Evolutionary conservation across 2,888 invertebrate species (phyloP).

Genomic region (Gymnoscelis rufifasciata): DNA sequence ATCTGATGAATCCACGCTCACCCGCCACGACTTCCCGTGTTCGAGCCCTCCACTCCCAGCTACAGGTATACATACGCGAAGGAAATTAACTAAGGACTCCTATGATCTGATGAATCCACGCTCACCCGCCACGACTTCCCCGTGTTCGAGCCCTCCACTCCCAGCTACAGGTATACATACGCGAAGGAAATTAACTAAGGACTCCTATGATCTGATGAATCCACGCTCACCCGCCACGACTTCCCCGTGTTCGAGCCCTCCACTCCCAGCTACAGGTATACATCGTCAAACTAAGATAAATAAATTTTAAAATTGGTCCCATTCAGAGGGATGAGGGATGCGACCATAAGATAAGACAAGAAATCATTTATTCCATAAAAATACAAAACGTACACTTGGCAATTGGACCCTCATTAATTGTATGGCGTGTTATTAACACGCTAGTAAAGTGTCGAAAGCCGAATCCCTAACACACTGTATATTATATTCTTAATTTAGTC

Average conservation of each 20-base stretch:
- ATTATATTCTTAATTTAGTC: too few species aligned
- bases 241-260: constrained; percentile 94
- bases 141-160: constrained; percentile 90
- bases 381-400: too few species aligned
- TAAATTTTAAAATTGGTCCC: too few species aligned
- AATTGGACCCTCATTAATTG: too few species aligned
- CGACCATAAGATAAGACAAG: too few species aligned
- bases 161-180: constrained; percentile 20
- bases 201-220: constrained; percentile 86
- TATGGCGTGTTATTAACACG: too few species aligned
- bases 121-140: constrained; percentile 85
- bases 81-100: constrained; percentile 86
- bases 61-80: background rate
- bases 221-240: constrained; percentile 79
- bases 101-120: constrained; percentile 85
- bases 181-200: constrained; percentile 82
- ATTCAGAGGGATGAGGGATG: too few species aligned
- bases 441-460: too few species aligned
- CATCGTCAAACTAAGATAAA: constrained; percentile 78
- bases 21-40: constrained; percentile 91
- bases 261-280: constrained; percentile 51
- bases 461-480: too few species aligned
- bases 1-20: constrained; percentile 83
- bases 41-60: constrained; percentile 86
- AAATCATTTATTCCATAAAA: too few species aligned